These are phyloP conservation scores for Patella depressa DNA, from an alignment of 2,888 invertebrate species.

Conservation along the genomic window DNA sequence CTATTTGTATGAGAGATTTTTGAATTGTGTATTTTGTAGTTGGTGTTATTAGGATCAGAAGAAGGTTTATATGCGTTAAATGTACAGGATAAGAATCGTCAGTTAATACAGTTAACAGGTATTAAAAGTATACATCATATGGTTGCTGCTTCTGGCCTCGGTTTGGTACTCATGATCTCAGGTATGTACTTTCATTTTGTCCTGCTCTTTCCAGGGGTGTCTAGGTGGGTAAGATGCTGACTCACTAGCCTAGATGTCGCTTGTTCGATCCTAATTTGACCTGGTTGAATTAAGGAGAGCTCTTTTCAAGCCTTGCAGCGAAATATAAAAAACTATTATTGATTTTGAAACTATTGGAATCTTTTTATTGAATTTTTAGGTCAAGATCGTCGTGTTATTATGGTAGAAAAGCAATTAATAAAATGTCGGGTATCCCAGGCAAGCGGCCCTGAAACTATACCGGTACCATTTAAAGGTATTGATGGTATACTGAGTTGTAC, in stretches of 20 bases:
- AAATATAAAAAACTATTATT: neutral
- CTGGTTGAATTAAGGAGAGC: neutral
- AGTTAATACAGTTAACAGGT: slow-evolving; percentile 73
- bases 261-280: neutral
- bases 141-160: slow-evolving; percentile 75
- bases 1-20: neutral
- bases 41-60: slow-evolving; percentile 76
- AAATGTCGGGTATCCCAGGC: slow-evolving; percentile 58
- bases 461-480: slow-evolving; percentile 63
- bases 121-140: slow-evolving; percentile 78
- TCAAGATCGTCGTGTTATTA: slow-evolving; percentile 56
- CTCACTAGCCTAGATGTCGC: too few species aligned
- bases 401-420: slow-evolving; percentile 58
- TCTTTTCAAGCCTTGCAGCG: neutral
- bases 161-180: slow-evolving; percentile 78
- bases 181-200: slow-evolving; percentile 52
- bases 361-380: slow-evolving; percentile 41
- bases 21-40: slow-evolving; percentile 45
- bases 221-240: too few species aligned
- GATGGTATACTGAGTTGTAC: slow-evolving; percentile 70
- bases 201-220: too few species aligned
- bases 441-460: slow-evolving; percentile 51
- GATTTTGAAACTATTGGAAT: neutral
- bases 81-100: slow-evolving; percentile 59
- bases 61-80: slow-evolving; percentile 76